A percentile compares a stretch with the other conserved stretches of the same genome.
phyloP scores from a whole-genome alignment of 2,888 invertebrate species.

The Drosophila merina region DNA sequence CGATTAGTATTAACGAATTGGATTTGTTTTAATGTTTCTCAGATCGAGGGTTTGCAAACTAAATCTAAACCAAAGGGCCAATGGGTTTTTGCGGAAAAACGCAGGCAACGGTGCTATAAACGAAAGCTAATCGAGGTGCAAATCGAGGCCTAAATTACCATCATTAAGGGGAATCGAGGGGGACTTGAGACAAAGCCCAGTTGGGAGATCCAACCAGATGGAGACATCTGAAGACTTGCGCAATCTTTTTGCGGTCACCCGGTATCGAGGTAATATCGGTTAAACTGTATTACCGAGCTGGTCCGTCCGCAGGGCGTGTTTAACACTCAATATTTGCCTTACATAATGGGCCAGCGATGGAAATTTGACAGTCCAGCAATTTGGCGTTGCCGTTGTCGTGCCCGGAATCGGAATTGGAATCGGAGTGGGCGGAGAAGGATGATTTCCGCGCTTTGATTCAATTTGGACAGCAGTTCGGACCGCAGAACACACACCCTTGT shows the following conservation, averaged over 20 bases:
- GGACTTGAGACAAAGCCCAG: background rate
- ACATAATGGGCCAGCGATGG: constrained; percentile 58
- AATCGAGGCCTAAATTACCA: constrained; percentile 35
- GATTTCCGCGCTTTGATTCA: constrained; percentile 40
- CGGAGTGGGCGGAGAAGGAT: constrained; percentile 10
- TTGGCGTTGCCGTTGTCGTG: constrained; percentile 40
- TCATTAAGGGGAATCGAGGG: constrained; percentile 17
- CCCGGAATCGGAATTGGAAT: constrained; percentile 5
- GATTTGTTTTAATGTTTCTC: background rate
- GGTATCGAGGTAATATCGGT: constrained; percentile 10
- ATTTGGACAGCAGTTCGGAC: constrained; percentile 32
- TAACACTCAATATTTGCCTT: constrained; percentile 56
- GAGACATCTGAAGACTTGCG: constrained; percentile 9
- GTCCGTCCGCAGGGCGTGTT: constrained; percentile 22
- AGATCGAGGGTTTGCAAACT: background rate
- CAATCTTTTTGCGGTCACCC: constrained; percentile 30
- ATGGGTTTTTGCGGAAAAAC: constrained; percentile 22
- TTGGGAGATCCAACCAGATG: constrained; percentile 26
- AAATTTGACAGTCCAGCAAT: constrained; percentile 70
- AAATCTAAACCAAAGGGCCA: constrained; percentile 4
- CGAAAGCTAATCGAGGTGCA: constrained; percentile 15
- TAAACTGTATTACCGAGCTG: constrained; percentile 36
- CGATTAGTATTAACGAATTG: no score
- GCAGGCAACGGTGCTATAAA: constrained; percentile 18
- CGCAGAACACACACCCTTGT: constrained; percentile 38